Evolutionary conservation across 2,113 vertebrate genomes (phyloP).

Genomic region (Hippocampus barbouri): DNA sequence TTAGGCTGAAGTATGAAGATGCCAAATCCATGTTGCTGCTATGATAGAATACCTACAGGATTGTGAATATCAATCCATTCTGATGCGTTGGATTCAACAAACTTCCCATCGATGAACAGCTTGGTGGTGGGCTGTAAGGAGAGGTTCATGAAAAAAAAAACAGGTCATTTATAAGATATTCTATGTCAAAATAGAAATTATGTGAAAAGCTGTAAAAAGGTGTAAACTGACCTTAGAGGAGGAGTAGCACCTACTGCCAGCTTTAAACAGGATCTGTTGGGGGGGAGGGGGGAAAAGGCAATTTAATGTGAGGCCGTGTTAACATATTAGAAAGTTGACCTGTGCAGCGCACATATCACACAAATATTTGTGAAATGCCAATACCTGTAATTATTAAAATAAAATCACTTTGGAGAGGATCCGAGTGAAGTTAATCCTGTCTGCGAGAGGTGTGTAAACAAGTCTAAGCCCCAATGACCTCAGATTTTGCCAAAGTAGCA

Average conservation of each 20-base stretch:
- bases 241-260: slow-evolving; percentile 60
- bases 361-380: slow-evolving; percentile 5
- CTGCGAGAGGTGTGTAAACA: neutral
- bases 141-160: neutral
- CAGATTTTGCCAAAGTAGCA: slow-evolving; percentile 19
- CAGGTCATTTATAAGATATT: neutral
- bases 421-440: slow-evolving; percentile 31
- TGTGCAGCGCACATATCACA: slow-evolving; percentile 31
- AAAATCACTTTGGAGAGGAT: neutral
- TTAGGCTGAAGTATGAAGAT: neutral
- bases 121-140: slow-evolving; percentile 83
- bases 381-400: neutral
- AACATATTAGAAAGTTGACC: neutral
- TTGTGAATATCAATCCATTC: slow-evolving; percentile 96
- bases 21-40: neutral
- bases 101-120: slow-evolving; percentile 95
- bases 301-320: slow-evolving; percentile 5
- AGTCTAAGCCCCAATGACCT: slow-evolving; percentile 10
- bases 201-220: neutral
- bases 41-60: slow-evolving; percentile 78
- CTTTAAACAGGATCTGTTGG: slow-evolving; percentile 54
- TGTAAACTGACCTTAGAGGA: slow-evolving; percentile 64
- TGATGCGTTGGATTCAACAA: slow-evolving; percentile 88
- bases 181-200: neutral
- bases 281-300: neutral